These are phyloP conservation scores for Pluvialis apricaria DNA, from an alignment of 2,113 vertebrate species.

Conservation along the genomic window DNA sequence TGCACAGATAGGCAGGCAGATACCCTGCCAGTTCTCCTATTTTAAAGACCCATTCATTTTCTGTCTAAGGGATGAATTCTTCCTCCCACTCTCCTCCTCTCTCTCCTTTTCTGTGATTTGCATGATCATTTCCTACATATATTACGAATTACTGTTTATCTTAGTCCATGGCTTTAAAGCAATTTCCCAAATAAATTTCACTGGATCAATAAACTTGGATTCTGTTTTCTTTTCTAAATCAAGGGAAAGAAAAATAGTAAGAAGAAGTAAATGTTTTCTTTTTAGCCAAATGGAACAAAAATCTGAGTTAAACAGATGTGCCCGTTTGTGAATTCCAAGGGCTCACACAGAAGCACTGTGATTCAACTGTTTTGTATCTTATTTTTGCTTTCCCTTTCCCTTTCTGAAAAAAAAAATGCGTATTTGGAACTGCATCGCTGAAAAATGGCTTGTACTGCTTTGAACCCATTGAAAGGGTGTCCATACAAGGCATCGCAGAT, in stretches of 20 bases:
- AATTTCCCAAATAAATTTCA: conserved; percentile 45
- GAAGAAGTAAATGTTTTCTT: neutral
- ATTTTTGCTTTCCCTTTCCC: neutral
- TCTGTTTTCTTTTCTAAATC: conserved; percentile 24
- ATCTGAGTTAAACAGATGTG: neutral
- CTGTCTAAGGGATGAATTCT: neutral
- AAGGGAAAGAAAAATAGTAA: conserved; percentile 19
- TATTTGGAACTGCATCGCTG: neutral
- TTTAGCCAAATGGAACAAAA: conserved; percentile 9
- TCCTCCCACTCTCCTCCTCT: neutral
- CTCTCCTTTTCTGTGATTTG: conserved; percentile 17
- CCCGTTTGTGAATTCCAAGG: neutral
- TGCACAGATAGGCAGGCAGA: neutral
- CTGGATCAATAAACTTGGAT: conserved; percentile 12
- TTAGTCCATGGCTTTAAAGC: neutral
- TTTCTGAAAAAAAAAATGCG: neutral
- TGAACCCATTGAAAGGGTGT: neutral
- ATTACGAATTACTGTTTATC: conserved; percentile 40
- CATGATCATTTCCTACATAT: conserved; percentile 16
- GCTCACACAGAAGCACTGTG: neutral
- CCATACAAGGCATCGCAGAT: conserved; percentile 12
- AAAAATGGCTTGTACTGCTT: conserved; percentile 8
- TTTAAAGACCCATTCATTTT: conserved; percentile 35
- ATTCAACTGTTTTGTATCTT: conserved; percentile 6
- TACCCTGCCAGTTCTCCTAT: neutral